Evolutionary conservation across 2,797 vertebrate species (phyloP), one percentile per base, ranked within the genome.

Genomic region (Eidolon dupreanum): DNA sequence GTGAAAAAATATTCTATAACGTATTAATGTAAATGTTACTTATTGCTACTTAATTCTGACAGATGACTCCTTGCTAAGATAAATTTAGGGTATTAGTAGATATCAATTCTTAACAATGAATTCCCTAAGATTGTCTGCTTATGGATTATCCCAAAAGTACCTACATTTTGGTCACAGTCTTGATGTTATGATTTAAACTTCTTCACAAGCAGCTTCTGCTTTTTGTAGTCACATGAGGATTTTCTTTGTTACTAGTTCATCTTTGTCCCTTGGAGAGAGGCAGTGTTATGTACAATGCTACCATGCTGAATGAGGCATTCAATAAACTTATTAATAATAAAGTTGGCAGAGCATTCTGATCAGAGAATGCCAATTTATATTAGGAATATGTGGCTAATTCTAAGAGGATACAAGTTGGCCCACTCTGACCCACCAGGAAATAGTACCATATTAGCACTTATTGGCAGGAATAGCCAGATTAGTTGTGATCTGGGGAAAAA

Each of bases 261-360:
- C 88, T 92, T 87, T 84, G 81, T 90, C 41, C 53, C 53, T 77
- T 95, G 57, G 41, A 83, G 55, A 89, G 68, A 74, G 49, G 13
- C 22, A 38, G 43, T 36, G 3, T 53, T 26, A 8, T 43, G 16
- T 33, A n/a, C 12, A 71, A 82, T 66, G 3, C 55, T 57, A 49
- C 74, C 59, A 6, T 38, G 55, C 41, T 75, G 70, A 90, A 51
- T 41, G 13, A 78, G 41, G 15, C 24, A 86, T 73, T 66, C 55
- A 77, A 46, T 65, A 93, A 94, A 89, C 77, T n/a, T 33, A 51
- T 71, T 53, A 82, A 73, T 92, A 92, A 86, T 66, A 65, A 57
- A 43, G 8, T 13, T 90, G 46, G 41, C 77, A 91, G 86, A 83
- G 51, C 20, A 53, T 36, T 78, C 77, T 84, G 57, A 16, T 66